Base-by-base conservation (phyloP, 2,888 invertebrate genomes). In the Lingula anatina region DNA sequence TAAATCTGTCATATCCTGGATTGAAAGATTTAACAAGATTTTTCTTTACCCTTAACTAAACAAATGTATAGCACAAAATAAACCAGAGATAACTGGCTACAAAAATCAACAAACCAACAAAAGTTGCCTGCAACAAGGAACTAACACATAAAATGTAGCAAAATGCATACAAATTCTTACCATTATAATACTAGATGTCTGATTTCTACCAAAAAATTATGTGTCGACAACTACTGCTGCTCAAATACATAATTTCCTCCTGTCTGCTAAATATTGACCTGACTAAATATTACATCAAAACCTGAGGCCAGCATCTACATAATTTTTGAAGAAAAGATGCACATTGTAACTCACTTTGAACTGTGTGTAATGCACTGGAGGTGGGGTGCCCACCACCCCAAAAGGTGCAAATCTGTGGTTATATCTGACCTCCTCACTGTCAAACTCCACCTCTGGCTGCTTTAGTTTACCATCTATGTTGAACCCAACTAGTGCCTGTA, bases 341-440 rank as follows among this genome's bases (percentile, higher is more conserved):
- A 24, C 2, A 7, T 43, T 24, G 23, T 21, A 18, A 44, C 56
- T 41, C 42, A 73, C 74, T 65, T 68, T 71, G 61, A 72, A 75
- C 54, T 73, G 71, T 20, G 59, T 83, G 78, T 96, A 96, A 65
- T 89, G 88, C 12, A 95, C 90, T 3, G 90, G 89, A 0, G 94
- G 93, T 18, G 95, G 95, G 2, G 89, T 89, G 15, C 89, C 83
- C 12, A 95, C 82, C 31, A 86, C 85, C 18, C 87, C 86, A 68
- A 96, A 90, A 1, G 96, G 91, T 5, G 88, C 85, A 80, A 97
- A 91, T 46, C 96, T 84, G 67, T 95, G 94, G 71, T 92, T 90
- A 76, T 94, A 97, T 37, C 96, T 85, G 3, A 96, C 92, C 66
- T 89, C 86, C 73, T 96, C 75, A 70, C 86, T 90, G 78, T 95